These are phyloP conservation scores for Oncorhynchus keta DNA, from an alignment of 2,113 vertebrate genomes.

Conservation along the genomic window DNA sequence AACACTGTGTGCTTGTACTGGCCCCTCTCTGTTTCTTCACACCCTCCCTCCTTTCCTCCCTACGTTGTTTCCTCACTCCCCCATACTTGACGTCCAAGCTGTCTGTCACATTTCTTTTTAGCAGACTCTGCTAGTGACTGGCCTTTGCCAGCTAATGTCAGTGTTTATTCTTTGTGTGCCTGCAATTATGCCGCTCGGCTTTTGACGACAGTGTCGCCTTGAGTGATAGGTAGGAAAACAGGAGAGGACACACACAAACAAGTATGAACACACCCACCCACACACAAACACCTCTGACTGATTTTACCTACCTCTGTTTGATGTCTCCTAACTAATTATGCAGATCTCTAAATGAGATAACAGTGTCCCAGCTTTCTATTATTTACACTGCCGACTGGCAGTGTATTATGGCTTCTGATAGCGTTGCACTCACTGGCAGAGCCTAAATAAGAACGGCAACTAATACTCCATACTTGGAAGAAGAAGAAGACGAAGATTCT, in stretches of 20 bases:
- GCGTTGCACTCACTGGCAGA: slow-evolving; percentile 14
- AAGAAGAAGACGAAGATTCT: not conserved
- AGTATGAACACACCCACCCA: slow-evolving; percentile 5
- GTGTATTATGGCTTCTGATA: slow-evolving; percentile 35
- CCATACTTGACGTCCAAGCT: slow-evolving; percentile 50
- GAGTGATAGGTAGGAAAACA: slow-evolving; percentile 41
- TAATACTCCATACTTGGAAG: slow-evolving; percentile 29
- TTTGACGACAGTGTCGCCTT: slow-evolving; percentile 53
- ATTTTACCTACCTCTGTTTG: slow-evolving; percentile 30
- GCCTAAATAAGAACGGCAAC: slow-evolving; percentile 43
- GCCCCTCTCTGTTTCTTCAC: slow-evolving; percentile 5
- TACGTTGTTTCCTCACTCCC: slow-evolving; percentile 12
- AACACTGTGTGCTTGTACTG: slow-evolving; percentile 15
- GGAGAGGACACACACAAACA: slow-evolving; percentile 14
- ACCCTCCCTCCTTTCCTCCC: not conserved
- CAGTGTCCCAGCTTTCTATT: not conserved
- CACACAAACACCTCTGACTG: slow-evolving; percentile 31
- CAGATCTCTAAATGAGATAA: slow-evolving; percentile 45
- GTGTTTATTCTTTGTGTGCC: slow-evolving; percentile 58
- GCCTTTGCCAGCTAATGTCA: slow-evolving; percentile 59
- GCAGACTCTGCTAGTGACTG: slow-evolving; percentile 38
- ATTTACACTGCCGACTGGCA: slow-evolving; percentile 33
- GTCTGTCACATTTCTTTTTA: slow-evolving; percentile 59
- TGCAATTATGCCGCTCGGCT: slow-evolving; percentile 44
- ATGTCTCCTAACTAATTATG: slow-evolving; percentile 35